Evolutionary conservation across 2,113 vertebrate genomes (phyloP), one percentile per base, ranked within the genome.

Genomic region (Oncorhynchus kisutch): DNA sequence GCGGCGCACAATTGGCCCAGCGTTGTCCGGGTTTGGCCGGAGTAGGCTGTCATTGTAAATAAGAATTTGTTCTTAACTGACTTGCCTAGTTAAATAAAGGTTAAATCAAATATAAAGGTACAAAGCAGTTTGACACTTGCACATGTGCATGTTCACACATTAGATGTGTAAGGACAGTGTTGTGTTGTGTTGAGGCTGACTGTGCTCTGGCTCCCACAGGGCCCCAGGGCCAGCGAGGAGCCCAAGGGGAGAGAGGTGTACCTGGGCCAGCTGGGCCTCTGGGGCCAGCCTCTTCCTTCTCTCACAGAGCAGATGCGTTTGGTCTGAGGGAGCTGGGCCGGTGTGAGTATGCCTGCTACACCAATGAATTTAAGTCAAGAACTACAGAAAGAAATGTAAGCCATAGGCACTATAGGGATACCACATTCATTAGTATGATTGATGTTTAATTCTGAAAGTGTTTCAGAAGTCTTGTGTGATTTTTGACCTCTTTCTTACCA

Each of bases 241-340:
- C n/a, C 68, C 45, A n/a, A 70, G 68, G 68, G 45, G 39, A 70
- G 39, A 70, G 22, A n/a, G 68, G 68, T 49, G 34, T 70, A 22
- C 68, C 68, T 24, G 68, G 68, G 68, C 34, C 68, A 22, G 68
- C 68, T 2, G 68, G 68, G 3, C 68, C 45, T 24, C 68, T 45
- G 45, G 68, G 68, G 20, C 39, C 68, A 25, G 68, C 68, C 68
- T 25, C 68, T 49, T 20, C 39, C 68, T 48, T 70, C 67, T 29
- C 65, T 29, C 11, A 27, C 65, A 67, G 68, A 14, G 68, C 45
- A 25, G 34, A 70, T 12, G 39, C 25, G 11, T 70, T 70, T 49
- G 39, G 68, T 22, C 39, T 70, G 25, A 45, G 68, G 68, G 68
- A 48, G 22, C n/a, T 70, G 39, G 45, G 22, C 45, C 68, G 24